Conservation (phyloP, 1,140 invertebrate genomes). For the Lithobius niger region DNA sequence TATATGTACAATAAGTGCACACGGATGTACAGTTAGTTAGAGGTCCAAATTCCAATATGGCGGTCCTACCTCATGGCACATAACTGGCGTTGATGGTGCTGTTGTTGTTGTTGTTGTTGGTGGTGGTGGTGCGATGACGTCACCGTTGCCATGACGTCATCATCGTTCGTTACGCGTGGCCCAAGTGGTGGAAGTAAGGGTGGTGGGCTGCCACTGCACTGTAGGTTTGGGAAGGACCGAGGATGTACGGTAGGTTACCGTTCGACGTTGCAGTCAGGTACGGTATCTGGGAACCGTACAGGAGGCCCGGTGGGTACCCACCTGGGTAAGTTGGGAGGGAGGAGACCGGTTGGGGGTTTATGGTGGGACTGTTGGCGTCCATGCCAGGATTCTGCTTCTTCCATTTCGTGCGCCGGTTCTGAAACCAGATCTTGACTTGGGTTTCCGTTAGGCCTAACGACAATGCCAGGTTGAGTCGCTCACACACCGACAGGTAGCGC, state of each 20-base stretch:
- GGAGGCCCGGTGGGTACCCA: slow-evolving; percentile 14
- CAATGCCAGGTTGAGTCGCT: slow-evolving; percentile 87
- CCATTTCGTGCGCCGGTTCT: slow-evolving; percentile 97
- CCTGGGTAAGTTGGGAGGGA: slow-evolving; percentile 13
- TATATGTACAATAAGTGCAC: too few species aligned
- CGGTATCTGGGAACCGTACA: slow-evolving; percentile 21
- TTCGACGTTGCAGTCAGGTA: slow-evolving; percentile 16
- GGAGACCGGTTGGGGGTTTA: slow-evolving; percentile 49
- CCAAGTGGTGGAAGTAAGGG: slow-evolving; percentile 16
- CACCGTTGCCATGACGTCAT: too few species aligned
- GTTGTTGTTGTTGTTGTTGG: too few species aligned
- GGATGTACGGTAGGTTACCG: slow-evolving; percentile 14
- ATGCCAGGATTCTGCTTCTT: slow-evolving; percentile 98
- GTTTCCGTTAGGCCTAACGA: slow-evolving; percentile 93
- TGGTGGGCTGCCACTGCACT: slow-evolving; percentile 10
- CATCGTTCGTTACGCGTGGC: slow-evolving; percentile 15
- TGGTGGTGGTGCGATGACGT: too few species aligned
- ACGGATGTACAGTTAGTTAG: too few species aligned
- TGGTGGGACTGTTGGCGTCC: slow-evolving; percentile 92
- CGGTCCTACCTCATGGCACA: too few species aligned
- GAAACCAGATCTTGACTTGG: slow-evolving; percentile 89
- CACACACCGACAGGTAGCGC: slow-evolving; percentile 93
- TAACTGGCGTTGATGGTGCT: too few species aligned
- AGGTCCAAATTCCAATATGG: too few species aligned
- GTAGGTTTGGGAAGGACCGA: slow-evolving; percentile 14